Base-by-base conservation (phyloP, 2,888 invertebrate species). In the Perdita meconis region DNA sequence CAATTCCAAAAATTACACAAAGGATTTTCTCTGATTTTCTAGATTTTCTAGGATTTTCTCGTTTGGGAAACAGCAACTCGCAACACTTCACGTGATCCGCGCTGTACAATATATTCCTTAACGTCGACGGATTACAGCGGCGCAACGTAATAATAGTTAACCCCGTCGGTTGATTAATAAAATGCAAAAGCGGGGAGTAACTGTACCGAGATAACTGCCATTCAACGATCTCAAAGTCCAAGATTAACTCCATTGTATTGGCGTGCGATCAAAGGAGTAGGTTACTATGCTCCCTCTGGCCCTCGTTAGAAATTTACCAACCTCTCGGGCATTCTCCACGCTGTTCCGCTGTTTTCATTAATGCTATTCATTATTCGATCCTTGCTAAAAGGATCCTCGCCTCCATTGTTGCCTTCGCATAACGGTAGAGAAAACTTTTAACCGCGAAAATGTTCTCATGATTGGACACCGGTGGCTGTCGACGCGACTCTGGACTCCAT, bases 351-450 rank as follows among this genome's bases (percentile, higher is more conserved):
- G 60, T 78, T 71, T 71, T 56, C 78, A 68, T 74, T 75, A 78
- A 75, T 67, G 57, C 65, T 38, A 71, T 59, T 82, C 50, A 56
- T 83, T 78, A 64, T 42, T 50, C 50, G 51, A 44, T 56, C 70
- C 71, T 59, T 55, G 51, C 64, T 70, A 47, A 56, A 60, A 38
- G 66, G 63, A 56, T 55, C 63, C 72, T 67, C 56, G 42, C 6
- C 24, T 34, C 61, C 59, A 61, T 75, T 79, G 70, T 71, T 81
- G 67, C 22, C 22, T 19, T 30, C 3, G 30, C 30, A n/a, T 81
- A 84, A 82, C 83, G 84, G 83, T 75, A 69, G 22, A 47, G 22
- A 3, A 56, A 71, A 67, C 42, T 44, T 72, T 34, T 53, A 64
- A 22, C 38, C 51, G 12, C 26, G 30, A 22, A 40, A 8, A 55